Base-by-base conservation (phyloP, 2,888 invertebrate species). In the Druceiella hillmani region DNA sequence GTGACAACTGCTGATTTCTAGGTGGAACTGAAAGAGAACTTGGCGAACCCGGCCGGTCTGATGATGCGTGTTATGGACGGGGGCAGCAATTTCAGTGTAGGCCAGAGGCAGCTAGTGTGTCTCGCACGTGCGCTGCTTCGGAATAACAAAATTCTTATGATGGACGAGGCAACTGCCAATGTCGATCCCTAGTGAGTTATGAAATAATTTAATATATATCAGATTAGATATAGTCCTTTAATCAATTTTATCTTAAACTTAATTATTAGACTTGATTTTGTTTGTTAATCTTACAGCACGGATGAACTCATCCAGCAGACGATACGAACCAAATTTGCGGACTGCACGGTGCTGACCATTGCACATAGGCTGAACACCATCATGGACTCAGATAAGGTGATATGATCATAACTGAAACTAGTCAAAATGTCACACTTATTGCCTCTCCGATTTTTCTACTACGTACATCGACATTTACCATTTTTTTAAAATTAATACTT, bases 331-430 rank as follows among this genome's bases (percentile, higher is more conserved):
- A 81, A 81, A 56, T 87, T 87, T 55, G 63, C 57, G 20, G 57
- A 77, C 12, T 86, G 85, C 54, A 86, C 86, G 0, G 85, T 87
- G 2, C 60, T 88, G 7, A 87, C 86, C 2, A 83, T 88, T 36
- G 87, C 87, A 7, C 87, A 88, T 66, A 74, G 87, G 16, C 62
- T 89, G 24, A 78, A 87, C 54, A 87, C 87, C 2, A 81, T 88
- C 32, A 64, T 64, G 62, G 64, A 64, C 41, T 63, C n/a, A n/a
- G n/a, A n/a, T n/a, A n/a, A n/a, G n/a, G n/a, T n/a, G n/a, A n/a
- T n/a, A n/a, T n/a, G n/a, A n/a, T n/a, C n/a, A n/a, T n/a, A n/a
- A n/a, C n/a, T n/a, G n/a, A n/a, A n/a, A n/a, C n/a, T n/a, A n/a
- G n/a, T n/a, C n/a, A n/a, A n/a, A n/a, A n/a, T n/a, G n/a, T n/a